A percentile compares a stretch with the other conserved stretches of the same genome.
phyloP scores from a whole-genome alignment of 2,888 invertebrate species.

The Oscheius onirici region DNA sequence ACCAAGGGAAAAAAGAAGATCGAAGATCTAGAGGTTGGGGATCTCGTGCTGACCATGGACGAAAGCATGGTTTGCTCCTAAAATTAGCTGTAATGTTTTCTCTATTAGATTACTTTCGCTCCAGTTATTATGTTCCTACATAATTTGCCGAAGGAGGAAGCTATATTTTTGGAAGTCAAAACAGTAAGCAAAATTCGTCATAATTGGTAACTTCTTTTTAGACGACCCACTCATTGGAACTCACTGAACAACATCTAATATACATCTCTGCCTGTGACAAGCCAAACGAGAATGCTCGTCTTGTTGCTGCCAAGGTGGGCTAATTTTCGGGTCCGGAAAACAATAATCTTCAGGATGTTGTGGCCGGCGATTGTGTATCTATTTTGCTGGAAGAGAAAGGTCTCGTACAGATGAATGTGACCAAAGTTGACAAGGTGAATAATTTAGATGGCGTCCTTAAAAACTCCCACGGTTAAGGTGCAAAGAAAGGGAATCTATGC shows the following conservation, averaged over 20 bases:
- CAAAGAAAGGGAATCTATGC: slow-evolving; percentile 63
- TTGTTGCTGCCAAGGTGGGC: slow-evolving; percentile 51
- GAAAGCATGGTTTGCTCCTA: slow-evolving; percentile 54
- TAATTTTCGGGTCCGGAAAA: not conserved
- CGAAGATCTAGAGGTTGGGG: slow-evolving; percentile 63
- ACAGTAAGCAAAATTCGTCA: slow-evolving; percentile 37
- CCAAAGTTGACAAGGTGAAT: not conserved
- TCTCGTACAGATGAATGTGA: not conserved
- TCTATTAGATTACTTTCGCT: slow-evolving; percentile 58
- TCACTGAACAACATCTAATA: slow-evolving; percentile 67
- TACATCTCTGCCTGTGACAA: slow-evolving; percentile 57
- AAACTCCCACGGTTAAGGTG: slow-evolving; percentile 49
- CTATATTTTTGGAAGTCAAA: slow-evolving; percentile 56
- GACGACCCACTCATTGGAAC: slow-evolving; percentile 42
- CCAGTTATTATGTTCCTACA: slow-evolving; percentile 70
- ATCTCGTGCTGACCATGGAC: slow-evolving; percentile 65
- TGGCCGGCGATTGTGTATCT: slow-evolving; percentile 58
- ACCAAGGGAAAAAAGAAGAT: slow-evolving; percentile 59
- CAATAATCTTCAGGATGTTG: slow-evolving; percentile 40
- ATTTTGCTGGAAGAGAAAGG: slow-evolving; percentile 33
- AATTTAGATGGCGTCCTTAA: slow-evolving; percentile 38
- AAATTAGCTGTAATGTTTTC: not conserved
- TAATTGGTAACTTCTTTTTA: not conserved
- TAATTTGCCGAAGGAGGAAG: slow-evolving; percentile 54
- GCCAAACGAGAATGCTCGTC: slow-evolving; percentile 35